Base-by-base conservation (phyloP, 2,797 vertebrate species). In the Poeciliopsis gracilis region DNA sequence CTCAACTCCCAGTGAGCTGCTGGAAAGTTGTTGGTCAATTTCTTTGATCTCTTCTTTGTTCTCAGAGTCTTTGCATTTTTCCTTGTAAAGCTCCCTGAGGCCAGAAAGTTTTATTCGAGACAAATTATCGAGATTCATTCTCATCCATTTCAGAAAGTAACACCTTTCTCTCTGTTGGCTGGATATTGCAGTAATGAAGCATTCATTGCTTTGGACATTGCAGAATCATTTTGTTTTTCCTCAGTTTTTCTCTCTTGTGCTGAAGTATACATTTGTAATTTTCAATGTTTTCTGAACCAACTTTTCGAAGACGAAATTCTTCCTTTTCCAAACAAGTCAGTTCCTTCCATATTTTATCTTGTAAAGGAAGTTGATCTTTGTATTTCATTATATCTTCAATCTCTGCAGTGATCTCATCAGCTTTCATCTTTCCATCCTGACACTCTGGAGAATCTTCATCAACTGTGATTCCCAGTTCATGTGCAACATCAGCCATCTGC, bases 1-100 rank as follows among this genome's bases (percentile, higher is more conserved):
- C 79, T 97, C 96, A 23, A 88, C 92, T 9, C 96, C 96, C 61
- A 97, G 83, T 55, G 95, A 95, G 86, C 94, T 93, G 12, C 84
- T 92, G 77, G 95, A 94, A 38, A 96, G 93, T 0, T 90, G 82
- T 76, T 72, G 87, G 0, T 95, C 92, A n/a, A 95, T 81, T 8
- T 88, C 71, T 70, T 83, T 76, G 0, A 95, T 84, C 41, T 43
- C 41, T 1, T 41, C 6, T 43, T 43, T 43, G 41, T 0, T 43
- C 0, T 87, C 78, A 7, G 84, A 72, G 13, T 84, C 59, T 2
- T 89, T 85, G 11, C 83, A 91, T 72, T 92, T 91, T 16, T 91
- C 59, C 78, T 93, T 95, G 46, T 94, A 95, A 16, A 84, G 80
- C 0, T 94, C 90, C 30, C 90, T 82, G 16, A 95, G 92, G 0